These are phyloP conservation scores for Palloptera scutellata DNA, from an alignment of 2,888 invertebrate species.

Conservation along the genomic window DNA sequence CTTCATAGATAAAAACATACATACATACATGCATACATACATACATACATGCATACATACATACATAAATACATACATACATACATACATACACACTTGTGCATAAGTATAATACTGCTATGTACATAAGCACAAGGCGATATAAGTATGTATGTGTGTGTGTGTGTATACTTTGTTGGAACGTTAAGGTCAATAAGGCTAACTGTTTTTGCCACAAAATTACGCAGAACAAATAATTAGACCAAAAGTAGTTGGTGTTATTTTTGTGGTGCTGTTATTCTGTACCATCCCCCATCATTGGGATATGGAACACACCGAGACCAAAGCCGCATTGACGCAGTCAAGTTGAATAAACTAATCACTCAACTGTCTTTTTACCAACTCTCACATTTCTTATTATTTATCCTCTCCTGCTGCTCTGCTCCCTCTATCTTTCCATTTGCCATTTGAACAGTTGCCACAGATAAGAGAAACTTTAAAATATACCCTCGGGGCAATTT, in stretches of 20 bases:
- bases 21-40: not conserved
- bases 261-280: too few relatives aligned
- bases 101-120: not conserved
- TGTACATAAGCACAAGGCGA: slow-evolving; percentile 6
- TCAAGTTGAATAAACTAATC: slow-evolving; percentile 19
- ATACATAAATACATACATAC: not conserved
- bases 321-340: not conserved
- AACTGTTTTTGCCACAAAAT: not conserved
- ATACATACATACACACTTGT: not conserved
- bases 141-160: not conserved
- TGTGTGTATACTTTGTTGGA: not conserved
- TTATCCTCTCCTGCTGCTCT: not conserved
- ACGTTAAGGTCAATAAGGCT: too few relatives aligned
- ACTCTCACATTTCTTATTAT: too few relatives aligned
- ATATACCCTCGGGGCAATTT: slow-evolving; percentile 9
- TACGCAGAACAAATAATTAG: not conserved
- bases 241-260: not conserved
- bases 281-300: not conserved
- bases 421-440: too few relatives aligned
- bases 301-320: not conserved
- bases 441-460: too few relatives aligned
- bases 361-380: slow-evolving; percentile 25
- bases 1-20: not conserved
- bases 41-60: not conserved
- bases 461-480: too few relatives aligned